Evolutionary conservation across 2,888 invertebrate genomes (phyloP).

Genomic region (Epinotia bilunana): DNA sequence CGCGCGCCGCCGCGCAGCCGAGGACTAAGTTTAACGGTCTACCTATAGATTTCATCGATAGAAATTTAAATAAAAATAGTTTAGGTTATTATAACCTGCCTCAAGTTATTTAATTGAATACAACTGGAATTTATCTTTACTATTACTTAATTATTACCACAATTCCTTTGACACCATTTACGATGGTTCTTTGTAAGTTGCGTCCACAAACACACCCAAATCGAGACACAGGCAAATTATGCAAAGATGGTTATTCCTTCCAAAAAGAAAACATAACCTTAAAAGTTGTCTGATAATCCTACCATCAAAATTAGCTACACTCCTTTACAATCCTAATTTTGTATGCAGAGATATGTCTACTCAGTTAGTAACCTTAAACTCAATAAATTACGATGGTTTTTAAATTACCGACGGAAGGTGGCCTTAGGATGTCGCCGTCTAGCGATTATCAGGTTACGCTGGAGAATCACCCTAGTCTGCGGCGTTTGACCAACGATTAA

Average conservation of each 20-base stretch:
- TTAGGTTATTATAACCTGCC: no score
- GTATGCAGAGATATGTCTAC: constrained; percentile 11
- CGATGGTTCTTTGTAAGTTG: background rate
- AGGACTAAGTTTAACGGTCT: no score
- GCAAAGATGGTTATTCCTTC: no score
- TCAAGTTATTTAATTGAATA: no score
- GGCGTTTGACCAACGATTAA: background rate
- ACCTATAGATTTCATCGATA: no score
- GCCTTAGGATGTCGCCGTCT: constrained; percentile 15
- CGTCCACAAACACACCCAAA: background rate
- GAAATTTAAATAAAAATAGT: no score
- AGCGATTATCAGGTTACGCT: constrained; percentile 33
- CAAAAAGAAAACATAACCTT: background rate
- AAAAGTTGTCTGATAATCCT: background rate
- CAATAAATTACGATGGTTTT: constrained; percentile 34
- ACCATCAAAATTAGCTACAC: background rate
- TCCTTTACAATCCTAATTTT: background rate
- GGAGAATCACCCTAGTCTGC: constrained; percentile 17
- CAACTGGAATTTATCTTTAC: no score
- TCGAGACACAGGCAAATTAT: background rate
- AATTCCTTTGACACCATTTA: no score
- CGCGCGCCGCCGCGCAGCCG: no score
- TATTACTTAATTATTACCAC: no score
- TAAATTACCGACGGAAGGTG: constrained; percentile 29
- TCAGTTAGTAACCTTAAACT: constrained; percentile 32